phyloP scores from a whole-genome alignment of 2,888 invertebrate species.

The Leptarthrus brevirostris region DNA sequence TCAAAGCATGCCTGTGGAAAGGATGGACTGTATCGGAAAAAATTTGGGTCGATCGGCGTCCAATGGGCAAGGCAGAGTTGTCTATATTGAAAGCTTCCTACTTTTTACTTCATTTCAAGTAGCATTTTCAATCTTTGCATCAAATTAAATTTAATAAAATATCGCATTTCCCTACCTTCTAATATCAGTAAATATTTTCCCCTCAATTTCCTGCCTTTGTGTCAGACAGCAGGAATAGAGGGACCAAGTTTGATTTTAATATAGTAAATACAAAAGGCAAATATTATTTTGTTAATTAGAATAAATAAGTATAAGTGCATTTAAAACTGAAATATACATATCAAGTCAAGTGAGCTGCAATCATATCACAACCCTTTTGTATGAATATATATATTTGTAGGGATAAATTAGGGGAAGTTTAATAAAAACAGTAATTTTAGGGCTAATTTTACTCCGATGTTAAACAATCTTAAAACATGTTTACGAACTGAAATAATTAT shows the following conservation, averaged over 20 bases:
- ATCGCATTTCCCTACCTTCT: too few species aligned
- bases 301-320: neutral
- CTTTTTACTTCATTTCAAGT: too few species aligned
- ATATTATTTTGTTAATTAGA: neutral
- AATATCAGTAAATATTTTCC: too few species aligned
- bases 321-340: neutral
- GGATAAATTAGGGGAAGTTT: neutral
- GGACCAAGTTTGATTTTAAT: neutral
- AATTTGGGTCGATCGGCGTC: slow-evolving; percentile 58
- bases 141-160: too few species aligned
- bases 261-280: neutral
- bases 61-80: slow-evolving; percentile 55
- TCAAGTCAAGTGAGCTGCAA: slow-evolving; percentile 51
- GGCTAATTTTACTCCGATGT: slow-evolving; percentile 21
- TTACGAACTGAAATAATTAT: slow-evolving; percentile 47
- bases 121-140: too few species aligned
- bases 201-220: neutral
- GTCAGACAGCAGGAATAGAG: slow-evolving; percentile 14
- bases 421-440: slow-evolving; percentile 26
- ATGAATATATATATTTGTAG: slow-evolving; percentile 24
- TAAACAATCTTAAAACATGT: slow-evolving; percentile 30
- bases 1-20: slow-evolving; percentile 82
- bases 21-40: slow-evolving; percentile 85
- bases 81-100: too few species aligned
- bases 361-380: slow-evolving; percentile 50